Evolutionary conservation across 1,140 invertebrate species (phyloP), one percentile per base, ranked within the genome.

Genomic region (Bombus superbus): DNA sequence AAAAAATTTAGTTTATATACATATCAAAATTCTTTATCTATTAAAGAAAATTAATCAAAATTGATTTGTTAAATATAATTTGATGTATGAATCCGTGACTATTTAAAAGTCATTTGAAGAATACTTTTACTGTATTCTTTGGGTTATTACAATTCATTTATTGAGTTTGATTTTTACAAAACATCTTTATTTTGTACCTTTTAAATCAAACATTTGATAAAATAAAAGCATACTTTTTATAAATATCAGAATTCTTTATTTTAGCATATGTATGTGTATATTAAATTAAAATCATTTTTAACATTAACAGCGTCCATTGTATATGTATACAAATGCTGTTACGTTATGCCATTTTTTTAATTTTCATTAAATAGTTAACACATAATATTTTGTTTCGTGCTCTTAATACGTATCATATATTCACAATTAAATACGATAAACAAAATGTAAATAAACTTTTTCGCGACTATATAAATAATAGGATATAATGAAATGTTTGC

Each of bases 201-300:
- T 6, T 44, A 22, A 85, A 59, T 74, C 6, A 74, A 71, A 47
- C 1, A 28, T 47, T 62, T 73, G n/a, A 73, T 66, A 18, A 62
- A 87, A 44, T 53, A 32, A 81, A 66, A 42, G 42, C 25, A 35
- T 32, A 32, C 1, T 75, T 6, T 71, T 75, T 76, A 88, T 89
- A 83, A 89, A 79, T 88, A 83, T 89, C 76, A 74, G 75, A 81
- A 69, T 80, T 83, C 38, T 83, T 89, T 89, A 80, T 88, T 85
- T 80, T 44, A 72, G 44, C 86, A 64, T 82, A 76, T 53, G 25
- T 85, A 83, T 82, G 8, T 66, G 35, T 68, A 44, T 40, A 64
- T 77, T 57, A 40, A 77, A 77, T 77, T 76, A 77, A 77, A 76
- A 69, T 68, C 47, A 69, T 77, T 77, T 69, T 32, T n/a, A 80